phyloP scores from a whole-genome alignment of 2,888 invertebrate genomes.

The Morpho achilles region DNA sequence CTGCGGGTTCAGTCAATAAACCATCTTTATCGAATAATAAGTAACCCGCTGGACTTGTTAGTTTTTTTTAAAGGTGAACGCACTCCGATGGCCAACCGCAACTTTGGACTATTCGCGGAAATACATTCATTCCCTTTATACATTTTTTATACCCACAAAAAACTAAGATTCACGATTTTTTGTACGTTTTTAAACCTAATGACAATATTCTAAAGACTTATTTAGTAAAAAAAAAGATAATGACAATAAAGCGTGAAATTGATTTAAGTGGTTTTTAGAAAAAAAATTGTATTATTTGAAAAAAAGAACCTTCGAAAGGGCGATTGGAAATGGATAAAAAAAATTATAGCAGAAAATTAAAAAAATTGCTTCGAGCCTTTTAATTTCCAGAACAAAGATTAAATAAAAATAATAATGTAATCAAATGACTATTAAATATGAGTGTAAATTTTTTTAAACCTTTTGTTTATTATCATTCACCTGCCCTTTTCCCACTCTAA shows the following conservation, averaged over 20 bases:
- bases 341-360: no score
- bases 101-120: slow-evolving; percentile 1
- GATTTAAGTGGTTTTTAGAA: slow-evolving; percentile 2
- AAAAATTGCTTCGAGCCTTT: no score
- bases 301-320: slow-evolving; percentile 5
- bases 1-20: no score
- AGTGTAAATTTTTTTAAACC: no score
- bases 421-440: no score
- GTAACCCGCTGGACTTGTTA: not conserved
- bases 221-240: slow-evolving; percentile 5
- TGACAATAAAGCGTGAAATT: slow-evolving; percentile 11
- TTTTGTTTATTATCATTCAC: no score
- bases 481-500: no score
- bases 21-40: not conserved
- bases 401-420: no score
- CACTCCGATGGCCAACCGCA: not conserved
- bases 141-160: not conserved
- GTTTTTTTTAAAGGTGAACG: not conserved
- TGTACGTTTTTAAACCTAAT: slow-evolving; percentile 4
- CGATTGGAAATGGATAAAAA: not conserved
- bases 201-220: slow-evolving; percentile 4
- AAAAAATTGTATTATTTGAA: not conserved
- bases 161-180: not conserved
- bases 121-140: slow-evolving; percentile 1
- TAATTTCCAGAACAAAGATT: no score